Conservation (phyloP, 2,888 invertebrate genomes). For the Drosophila fungiperda region DNA sequence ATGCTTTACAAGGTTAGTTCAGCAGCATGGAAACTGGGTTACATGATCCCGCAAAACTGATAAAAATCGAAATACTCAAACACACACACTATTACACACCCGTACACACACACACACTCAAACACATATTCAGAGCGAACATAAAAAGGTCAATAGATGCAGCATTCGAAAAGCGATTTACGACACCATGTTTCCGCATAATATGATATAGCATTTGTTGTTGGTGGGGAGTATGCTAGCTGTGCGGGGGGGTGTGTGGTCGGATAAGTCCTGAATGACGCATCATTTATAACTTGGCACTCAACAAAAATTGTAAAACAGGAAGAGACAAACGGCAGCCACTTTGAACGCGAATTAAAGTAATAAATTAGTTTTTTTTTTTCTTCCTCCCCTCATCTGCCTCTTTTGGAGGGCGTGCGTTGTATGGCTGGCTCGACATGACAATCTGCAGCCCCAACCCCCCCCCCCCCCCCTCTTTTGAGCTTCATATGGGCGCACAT, state of each 20-base stretch:
- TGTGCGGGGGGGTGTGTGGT: background rate
- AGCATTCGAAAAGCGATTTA: slow-evolving; percentile 74
- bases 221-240: background rate
- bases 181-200: slow-evolving; percentile 73
- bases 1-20: slow-evolving; percentile 69
- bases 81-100: slow-evolving; percentile 7
- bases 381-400: too few species aligned
- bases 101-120: slow-evolving; percentile 3
- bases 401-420: slow-evolving; percentile 36
- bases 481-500: slow-evolving; percentile 43
- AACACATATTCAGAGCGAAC: slow-evolving; percentile 4
- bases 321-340: slow-evolving; percentile 70
- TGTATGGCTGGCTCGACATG: slow-evolving; percentile 39
- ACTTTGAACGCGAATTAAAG: slow-evolving; percentile 72
- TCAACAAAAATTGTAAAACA: slow-evolving; percentile 72
- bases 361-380: slow-evolving; percentile 66
- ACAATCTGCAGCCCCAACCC: slow-evolving; percentile 27
- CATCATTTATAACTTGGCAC: slow-evolving; percentile 74
- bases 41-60: slow-evolving; percentile 62
- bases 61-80: slow-evolving; percentile 53
- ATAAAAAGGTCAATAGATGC: slow-evolving; percentile 66
- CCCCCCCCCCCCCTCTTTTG: background rate
- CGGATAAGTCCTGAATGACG: slow-evolving; percentile 58
- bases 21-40: slow-evolving; percentile 63
- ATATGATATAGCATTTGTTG: slow-evolving; percentile 58